A percentile compares a stretch with the other conserved stretches of the same genome.
Conservation (phyloP, 1,140 invertebrate genomes). For the Philotrypesis tridentata region DNA sequence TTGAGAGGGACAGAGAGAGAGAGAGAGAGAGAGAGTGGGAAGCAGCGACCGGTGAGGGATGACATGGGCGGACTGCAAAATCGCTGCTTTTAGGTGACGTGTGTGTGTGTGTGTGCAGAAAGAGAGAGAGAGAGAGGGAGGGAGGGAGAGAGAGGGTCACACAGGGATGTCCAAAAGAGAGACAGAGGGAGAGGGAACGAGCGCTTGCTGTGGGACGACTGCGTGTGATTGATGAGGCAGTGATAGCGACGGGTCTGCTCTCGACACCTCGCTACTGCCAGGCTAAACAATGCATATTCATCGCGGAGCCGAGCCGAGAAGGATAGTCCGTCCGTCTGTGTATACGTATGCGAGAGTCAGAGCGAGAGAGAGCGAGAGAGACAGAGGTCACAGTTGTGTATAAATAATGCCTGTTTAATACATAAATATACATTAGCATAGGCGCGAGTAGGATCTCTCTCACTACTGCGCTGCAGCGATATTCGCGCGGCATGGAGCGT, state of each 20-base stretch:
- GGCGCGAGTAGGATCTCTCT: background rate
- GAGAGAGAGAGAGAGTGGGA: background rate
- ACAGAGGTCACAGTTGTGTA: constrained; percentile 52
- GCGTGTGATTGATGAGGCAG: constrained; percentile 72
- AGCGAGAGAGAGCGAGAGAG: constrained; percentile 10
- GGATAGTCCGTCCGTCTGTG: background rate
- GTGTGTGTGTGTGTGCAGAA: constrained; percentile 19
- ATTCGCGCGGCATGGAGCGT: too few species aligned
- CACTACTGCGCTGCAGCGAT: background rate
- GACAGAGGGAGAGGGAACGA: constrained; percentile 31
- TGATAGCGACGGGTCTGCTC: constrained; percentile 73
- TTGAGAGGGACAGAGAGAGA: too few species aligned
- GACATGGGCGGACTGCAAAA: constrained; percentile 53
- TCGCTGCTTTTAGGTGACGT: constrained; percentile 41
- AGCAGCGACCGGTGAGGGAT: constrained; percentile 45
- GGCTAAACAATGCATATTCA: constrained; percentile 72
- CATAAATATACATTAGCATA: constrained; percentile 69
- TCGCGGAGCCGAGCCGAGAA: constrained; percentile 51
- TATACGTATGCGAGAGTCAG: background rate
- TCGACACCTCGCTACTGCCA: constrained; percentile 71
- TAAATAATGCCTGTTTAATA: constrained; percentile 73
- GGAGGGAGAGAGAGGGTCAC: constrained; percentile 23
- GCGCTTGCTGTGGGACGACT: constrained; percentile 57
- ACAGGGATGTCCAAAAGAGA: constrained; percentile 44
- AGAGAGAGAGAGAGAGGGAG: background rate